Percentiles rank a stretch among this genome's conserved stretches.
Evolutionary conservation across 1,140 invertebrate species (phyloP).

Genomic region (Bombus soroeensis): DNA sequence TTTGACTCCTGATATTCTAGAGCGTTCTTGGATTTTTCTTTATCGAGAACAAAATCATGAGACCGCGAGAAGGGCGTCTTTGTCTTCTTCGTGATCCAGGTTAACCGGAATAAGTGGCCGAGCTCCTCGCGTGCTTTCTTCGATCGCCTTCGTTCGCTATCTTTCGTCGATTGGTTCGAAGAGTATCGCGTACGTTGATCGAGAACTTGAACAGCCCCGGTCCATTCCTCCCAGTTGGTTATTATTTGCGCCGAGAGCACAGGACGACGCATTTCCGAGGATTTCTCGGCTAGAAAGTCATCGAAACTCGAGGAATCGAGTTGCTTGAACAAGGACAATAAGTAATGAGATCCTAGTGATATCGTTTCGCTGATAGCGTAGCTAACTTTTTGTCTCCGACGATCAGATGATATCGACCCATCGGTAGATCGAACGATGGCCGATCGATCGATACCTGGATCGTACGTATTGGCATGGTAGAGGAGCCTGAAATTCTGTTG

Average conservation of each 20-base stretch:
- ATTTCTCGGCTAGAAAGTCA: background rate
- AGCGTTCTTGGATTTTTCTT: too few species aligned
- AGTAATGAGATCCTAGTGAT: slow-evolving; percentile 64
- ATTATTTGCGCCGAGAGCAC: background rate
- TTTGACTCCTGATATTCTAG: too few species aligned
- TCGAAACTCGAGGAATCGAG: slow-evolving; percentile 13
- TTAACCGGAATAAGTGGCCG: too few species aligned
- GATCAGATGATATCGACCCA: background rate
- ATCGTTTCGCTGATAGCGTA: slow-evolving; percentile 55
- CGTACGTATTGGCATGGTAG: background rate
- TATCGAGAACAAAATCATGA: too few species aligned
- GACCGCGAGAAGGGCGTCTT: too few species aligned
- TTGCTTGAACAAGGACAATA: slow-evolving; percentile 71
- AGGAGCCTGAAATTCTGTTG: slow-evolving; percentile 13
- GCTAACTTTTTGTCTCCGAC: slow-evolving; percentile 28
- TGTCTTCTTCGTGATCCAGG: too few species aligned
- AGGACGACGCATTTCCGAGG: background rate
- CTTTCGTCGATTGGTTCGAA: too few species aligned
- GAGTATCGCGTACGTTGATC: too few species aligned
- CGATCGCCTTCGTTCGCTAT: too few species aligned
- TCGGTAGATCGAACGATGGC: background rate
- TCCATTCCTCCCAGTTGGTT: background rate
- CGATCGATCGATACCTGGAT: background rate
- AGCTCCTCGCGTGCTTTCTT: too few species aligned
- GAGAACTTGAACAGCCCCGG: background rate